Conservation (phyloP, 2,888 invertebrate species). For the Cabera pusaria region DNA sequence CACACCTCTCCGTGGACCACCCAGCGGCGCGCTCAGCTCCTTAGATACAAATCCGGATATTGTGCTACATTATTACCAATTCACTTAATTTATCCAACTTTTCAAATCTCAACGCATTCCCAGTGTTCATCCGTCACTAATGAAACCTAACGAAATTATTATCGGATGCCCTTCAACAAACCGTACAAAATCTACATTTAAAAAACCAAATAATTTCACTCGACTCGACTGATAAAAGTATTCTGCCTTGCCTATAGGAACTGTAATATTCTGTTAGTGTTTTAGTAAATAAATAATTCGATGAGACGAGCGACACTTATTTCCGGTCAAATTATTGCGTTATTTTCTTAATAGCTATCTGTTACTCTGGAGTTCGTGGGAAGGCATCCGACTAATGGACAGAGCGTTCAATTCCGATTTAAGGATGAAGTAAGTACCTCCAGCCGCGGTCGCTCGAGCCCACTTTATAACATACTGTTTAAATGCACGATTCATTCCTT, state of each 20-base stretch:
- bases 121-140: constrained; percentile 42
- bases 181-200: constrained; percentile 45
- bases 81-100: constrained; percentile 36
- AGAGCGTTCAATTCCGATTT: constrained; percentile 65
- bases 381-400: constrained; percentile 58
- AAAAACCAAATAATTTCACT: constrained; percentile 58
- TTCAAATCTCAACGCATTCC: constrained; percentile 64
- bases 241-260: constrained; percentile 72
- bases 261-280: constrained; percentile 69
- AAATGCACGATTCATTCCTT: constrained; percentile 52
- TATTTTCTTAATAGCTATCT: constrained; percentile 32
- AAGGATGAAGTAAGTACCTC: constrained; percentile 62
- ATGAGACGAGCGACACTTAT: constrained; percentile 44
- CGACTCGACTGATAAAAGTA: constrained; percentile 57
- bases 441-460: constrained; percentile 51
- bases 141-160: constrained; percentile 39
- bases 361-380: constrained; percentile 43
- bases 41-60: constrained; percentile 33
- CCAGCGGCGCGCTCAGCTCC: constrained; percentile 57
- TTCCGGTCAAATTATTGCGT: constrained; percentile 34
- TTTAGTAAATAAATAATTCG: constrained; percentile 55
- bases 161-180: constrained; percentile 54
- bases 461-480: constrained; percentile 56
- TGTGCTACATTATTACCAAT: constrained; percentile 33
- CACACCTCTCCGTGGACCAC: constrained; percentile 37